Percentiles rank a stretch among this genome's conserved stretches.
Conservation (phyloP, 1,140 invertebrate species). For the Lepidotrigona ventralis region DNA sequence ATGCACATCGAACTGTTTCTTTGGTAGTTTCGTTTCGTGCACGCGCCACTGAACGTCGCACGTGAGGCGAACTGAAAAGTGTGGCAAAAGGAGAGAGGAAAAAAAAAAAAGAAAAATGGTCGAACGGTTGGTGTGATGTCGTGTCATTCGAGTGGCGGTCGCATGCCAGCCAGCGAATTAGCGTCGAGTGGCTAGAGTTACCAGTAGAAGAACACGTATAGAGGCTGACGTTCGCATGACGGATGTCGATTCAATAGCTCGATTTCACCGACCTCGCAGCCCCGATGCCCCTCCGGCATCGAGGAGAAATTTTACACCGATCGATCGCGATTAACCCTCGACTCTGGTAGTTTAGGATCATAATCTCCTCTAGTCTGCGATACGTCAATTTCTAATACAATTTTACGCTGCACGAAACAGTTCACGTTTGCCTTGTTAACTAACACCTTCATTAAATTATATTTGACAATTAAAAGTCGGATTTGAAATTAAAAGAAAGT, state of each 20-base stretch:
- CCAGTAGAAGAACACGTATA: slow-evolving; percentile 65
- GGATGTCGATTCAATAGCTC: slow-evolving; percentile 76
- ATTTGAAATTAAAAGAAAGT: too few species aligned
- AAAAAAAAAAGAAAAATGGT: slow-evolving; percentile 2
- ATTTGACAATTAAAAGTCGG: background rate
- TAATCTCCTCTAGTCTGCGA: background rate
- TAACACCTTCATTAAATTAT: background rate
- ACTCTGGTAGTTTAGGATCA: background rate
- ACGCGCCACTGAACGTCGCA: slow-evolving; percentile 28
- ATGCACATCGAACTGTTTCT: slow-evolving; percentile 21
- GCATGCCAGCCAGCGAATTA: slow-evolving; percentile 76
- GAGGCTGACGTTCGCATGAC: slow-evolving; percentile 74
- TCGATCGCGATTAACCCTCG: slow-evolving; percentile 58
- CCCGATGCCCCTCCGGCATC: slow-evolving; percentile 64
- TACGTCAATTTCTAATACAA: background rate
- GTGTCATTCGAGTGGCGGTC: slow-evolving; percentile 74
- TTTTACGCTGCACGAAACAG: background rate
- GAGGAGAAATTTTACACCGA: slow-evolving; percentile 65
- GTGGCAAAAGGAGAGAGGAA: slow-evolving; percentile 11
- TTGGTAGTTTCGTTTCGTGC: slow-evolving; percentile 54
- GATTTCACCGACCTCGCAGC: slow-evolving; percentile 71
- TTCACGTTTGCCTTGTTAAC: background rate
- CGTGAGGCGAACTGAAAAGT: slow-evolving; percentile 48
- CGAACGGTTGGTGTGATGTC: slow-evolving; percentile 64
- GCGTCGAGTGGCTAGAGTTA: slow-evolving; percentile 72